These are phyloP conservation scores for Tenualosa ilisha DNA, from an alignment of 2,797 vertebrate genomes.

Conservation along the genomic window DNA sequence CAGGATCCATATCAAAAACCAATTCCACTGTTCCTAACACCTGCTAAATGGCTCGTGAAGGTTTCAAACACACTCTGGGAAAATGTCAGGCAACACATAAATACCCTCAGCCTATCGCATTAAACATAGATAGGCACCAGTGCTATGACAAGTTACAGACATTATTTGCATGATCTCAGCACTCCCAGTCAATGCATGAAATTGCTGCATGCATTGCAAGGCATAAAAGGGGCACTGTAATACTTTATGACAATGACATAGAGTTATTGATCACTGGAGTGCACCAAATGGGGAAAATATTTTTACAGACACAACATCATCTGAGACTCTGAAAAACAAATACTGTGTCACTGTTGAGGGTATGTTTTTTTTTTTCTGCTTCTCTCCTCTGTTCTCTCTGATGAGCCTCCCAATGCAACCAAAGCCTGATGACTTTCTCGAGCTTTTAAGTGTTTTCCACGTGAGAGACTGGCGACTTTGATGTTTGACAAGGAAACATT, in stretches of 20 bases:
- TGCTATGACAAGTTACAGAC: conserved; percentile 2
- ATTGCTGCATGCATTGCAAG: neutral
- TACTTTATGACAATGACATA: neutral
- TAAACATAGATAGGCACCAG: neutral
- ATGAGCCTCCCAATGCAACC: conserved; percentile 40
- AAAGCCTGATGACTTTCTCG: neutral
- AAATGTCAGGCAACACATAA: conserved; percentile 12
- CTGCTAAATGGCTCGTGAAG: conserved; percentile 18
- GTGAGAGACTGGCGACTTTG: conserved; percentile 1
- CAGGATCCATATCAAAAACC: conserved; percentile 4
- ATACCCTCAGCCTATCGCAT: neutral
- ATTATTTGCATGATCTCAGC: conserved; percentile 5
- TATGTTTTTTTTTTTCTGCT: neutral
- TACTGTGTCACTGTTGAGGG: no score
- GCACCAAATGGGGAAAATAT: conserved; percentile 11
- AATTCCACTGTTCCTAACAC: neutral
- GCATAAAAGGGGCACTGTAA: neutral
- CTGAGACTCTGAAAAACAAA: conserved; percentile 48
- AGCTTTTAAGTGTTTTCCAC: neutral
- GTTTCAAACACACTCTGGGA: neutral
- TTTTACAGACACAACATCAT: neutral
- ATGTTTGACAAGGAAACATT: conserved; percentile 21
- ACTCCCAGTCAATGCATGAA: neutral
- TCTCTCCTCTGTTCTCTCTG: conserved; percentile 41
- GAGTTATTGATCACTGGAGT: neutral